Percentiles rank a stretch among this genome's conserved stretches.
Conservation (phyloP, 2,113 vertebrate genomes). For the Mormoops blainvillei region DNA sequence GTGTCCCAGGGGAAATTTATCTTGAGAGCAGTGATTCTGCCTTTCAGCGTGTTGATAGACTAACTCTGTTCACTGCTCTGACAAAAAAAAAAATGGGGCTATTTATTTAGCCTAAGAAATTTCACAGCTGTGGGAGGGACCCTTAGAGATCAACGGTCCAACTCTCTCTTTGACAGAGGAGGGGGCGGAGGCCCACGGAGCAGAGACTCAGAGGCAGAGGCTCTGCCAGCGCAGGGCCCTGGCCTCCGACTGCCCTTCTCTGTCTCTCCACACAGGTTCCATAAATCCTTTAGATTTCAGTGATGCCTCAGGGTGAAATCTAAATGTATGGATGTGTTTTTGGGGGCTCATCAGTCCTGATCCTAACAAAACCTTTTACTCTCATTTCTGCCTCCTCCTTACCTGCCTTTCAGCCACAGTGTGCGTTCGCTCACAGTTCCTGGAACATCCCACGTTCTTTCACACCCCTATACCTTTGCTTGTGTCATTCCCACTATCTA, state of each 20-base stretch:
- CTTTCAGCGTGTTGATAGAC: background rate
- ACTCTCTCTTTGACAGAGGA: background rate
- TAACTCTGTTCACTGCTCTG: background rate
- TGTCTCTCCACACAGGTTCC: background rate
- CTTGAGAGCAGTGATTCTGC: background rate
- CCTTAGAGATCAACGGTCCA: background rate
- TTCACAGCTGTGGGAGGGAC: background rate
- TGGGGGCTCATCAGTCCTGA: background rate
- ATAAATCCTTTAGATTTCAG: background rate
- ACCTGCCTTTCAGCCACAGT: background rate
- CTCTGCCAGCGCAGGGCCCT: background rate
- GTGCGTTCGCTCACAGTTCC: background rate
- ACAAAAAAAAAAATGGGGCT: background rate
- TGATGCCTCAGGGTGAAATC: background rate
- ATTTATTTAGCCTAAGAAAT: constrained; percentile 37
- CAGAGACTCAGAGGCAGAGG: background rate
- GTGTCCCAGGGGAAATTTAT: background rate
- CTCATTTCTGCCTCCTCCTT: background rate
- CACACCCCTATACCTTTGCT: background rate
- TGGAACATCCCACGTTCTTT: background rate
- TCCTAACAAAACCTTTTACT: background rate
- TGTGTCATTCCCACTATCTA: background rate
- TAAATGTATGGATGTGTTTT: background rate
- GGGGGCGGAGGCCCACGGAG: background rate
- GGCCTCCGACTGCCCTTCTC: background rate